These are phyloP conservation scores for Phyto melanocephala DNA, from an alignment of 2,888 invertebrate species.

Conservation along the genomic window DNA sequence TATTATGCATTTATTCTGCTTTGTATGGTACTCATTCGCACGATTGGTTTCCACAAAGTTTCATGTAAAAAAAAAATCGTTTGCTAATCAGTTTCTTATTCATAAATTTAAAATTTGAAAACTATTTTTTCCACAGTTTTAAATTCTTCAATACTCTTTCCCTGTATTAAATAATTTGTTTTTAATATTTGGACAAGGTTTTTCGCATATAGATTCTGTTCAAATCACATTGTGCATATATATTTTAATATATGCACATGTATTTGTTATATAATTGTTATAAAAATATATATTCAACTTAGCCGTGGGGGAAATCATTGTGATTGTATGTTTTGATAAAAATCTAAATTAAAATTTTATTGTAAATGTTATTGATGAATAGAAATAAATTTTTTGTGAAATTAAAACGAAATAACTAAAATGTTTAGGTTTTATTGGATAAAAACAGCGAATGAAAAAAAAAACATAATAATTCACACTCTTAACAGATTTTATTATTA, in stretches of 20 bases:
- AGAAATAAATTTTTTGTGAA: slow-evolving; percentile 18
- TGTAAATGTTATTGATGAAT: slow-evolving; percentile 50
- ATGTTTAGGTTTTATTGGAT: slow-evolving; percentile 28
- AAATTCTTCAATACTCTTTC: too few relatives aligned
- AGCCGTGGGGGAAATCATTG: slow-evolving; percentile 35
- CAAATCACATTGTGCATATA: too few relatives aligned
- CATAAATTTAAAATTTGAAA: too few relatives aligned
- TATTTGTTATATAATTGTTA: slow-evolving; percentile 35
- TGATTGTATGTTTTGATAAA: slow-evolving; percentile 52
- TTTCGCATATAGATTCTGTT: too few relatives aligned
- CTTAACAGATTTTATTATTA: slow-evolving; percentile 36
- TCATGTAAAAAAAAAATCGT: too few relatives aligned
- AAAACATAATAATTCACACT: not conserved
- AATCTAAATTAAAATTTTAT: slow-evolving; percentile 52
- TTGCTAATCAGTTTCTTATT: too few relatives aligned
- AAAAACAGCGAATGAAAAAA: not conserved
- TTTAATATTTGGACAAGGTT: too few relatives aligned
- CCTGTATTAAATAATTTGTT: too few relatives aligned
- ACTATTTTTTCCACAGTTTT: too few relatives aligned
- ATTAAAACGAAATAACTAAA: not conserved
- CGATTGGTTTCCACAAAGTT: too few relatives aligned
- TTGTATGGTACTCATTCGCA: too few relatives aligned
- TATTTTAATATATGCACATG: not conserved
- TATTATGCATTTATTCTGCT: too few relatives aligned
- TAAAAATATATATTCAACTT: slow-evolving; percentile 42